These are phyloP conservation scores for Atethmia centrago DNA, from an alignment of 2,888 invertebrate genomes.

Conservation along the genomic window DNA sequence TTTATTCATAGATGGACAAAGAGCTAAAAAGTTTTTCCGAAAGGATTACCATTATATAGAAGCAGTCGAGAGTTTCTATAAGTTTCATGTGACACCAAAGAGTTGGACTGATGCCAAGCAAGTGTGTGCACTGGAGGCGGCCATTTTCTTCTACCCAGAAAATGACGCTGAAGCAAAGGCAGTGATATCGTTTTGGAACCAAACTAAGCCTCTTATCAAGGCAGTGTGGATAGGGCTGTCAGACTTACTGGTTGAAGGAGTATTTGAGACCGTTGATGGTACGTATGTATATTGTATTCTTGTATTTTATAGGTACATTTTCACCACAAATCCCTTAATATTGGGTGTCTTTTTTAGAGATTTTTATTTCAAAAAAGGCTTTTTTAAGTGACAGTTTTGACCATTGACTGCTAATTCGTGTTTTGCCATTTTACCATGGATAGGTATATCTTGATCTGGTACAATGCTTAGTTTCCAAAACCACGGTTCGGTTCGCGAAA, in stretches of 20 bases:
- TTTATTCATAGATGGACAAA: constrained; percentile 34
- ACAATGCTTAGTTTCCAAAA: no score
- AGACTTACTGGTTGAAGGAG: constrained; percentile 23
- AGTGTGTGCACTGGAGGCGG: constrained; percentile 13
- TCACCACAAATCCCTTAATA: neutral
- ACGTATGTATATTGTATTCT: neutral
- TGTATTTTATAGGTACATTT: neutral
- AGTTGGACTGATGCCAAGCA: constrained; percentile 13
- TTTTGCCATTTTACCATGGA: no score
- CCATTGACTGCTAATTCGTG: no score
- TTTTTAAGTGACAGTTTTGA: constrained; percentile 40
- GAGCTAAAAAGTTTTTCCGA: constrained; percentile 57
- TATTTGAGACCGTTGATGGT: constrained; percentile 64
- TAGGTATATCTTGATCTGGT: no score
- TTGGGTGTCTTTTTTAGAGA: constrained; percentile 45
- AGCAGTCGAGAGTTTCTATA: constrained; percentile 23
- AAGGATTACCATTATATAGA: constrained; percentile 69
- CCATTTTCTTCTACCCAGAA: constrained; percentile 18
- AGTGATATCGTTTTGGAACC: constrained; percentile 1
- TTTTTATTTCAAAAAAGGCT: neutral
- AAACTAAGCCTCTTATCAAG: neutral
- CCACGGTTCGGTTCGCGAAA: no score
- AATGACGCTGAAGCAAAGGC: neutral
- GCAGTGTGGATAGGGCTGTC: constrained; percentile 59
- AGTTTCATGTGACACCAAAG: constrained; percentile 18